Evolutionary conservation across 2,113 vertebrate species (phyloP), one percentile per base, ranked within the genome.

Genomic region (Diglossa brunneiventris): DNA sequence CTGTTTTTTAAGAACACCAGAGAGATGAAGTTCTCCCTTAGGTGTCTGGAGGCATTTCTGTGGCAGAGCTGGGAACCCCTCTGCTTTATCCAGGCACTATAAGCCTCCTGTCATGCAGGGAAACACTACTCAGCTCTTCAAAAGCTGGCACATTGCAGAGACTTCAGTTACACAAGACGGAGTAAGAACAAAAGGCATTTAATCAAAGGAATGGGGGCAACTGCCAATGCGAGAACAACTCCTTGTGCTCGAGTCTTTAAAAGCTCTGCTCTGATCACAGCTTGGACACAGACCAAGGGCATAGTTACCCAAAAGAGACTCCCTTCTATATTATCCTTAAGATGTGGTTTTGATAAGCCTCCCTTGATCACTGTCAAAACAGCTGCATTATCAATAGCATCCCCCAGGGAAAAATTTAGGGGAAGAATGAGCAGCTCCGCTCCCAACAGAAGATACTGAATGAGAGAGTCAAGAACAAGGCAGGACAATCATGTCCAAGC

Each of bases 141-240:
- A 64, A 90, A 88, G 61, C 73, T 90, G 75, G 82, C 93, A 93
- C 41, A 8, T 22, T n/a, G 59, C 85, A 88, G 59, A 59, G 64
- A 70, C 68, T 87, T 62, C 61, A 59, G 55, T 83, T 77, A 83
- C 30, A 94, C 70, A 83, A 91, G 74, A 63, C 5, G 13, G 46
- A 95, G 13, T 53, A 49, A 72, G 59, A 95, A 95, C 68, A 88
- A 95, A 94, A 94, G 75, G 63, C 82, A 83, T 77, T 97, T 95
- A 92, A 93, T 92, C 64, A 86, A 72, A 72, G 52, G 79, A 90
- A 78, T 21, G 17, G 50, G 84, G 83, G 44, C 39, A 90, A 90
- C 64, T 69, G 75, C 82, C 68, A 88, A 30, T 19, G 44, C 8
- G 4, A 72, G 61, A 94, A 69, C 62, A 76, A 83, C 64, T 83